phyloP scores from a whole-genome alignment of 1,140 invertebrate genomes.

The Daktulosphaira vitifoliae region DNA sequence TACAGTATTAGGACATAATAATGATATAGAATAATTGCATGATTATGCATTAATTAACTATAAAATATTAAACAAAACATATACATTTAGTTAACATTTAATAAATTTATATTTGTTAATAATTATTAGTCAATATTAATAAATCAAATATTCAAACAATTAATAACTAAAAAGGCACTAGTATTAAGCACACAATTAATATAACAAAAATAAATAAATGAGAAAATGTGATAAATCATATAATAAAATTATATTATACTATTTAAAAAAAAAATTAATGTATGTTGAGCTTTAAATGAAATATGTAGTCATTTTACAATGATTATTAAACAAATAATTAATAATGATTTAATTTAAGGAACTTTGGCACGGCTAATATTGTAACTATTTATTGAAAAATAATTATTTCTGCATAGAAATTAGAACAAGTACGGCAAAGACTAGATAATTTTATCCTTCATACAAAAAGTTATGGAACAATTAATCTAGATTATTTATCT shows the following conservation, averaged over 20 bases:
- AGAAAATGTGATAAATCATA: background rate
- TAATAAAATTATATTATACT: background rate
- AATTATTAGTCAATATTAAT: conserved; percentile 31
- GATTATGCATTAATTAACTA: background rate
- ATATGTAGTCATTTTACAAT: conserved; percentile 26
- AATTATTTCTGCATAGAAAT: background rate
- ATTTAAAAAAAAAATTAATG: no score
- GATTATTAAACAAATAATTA: conserved; percentile 5
- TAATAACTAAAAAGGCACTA: conserved; percentile 33
- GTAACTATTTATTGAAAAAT: conserved; percentile 1
- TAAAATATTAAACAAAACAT: conserved; percentile 23
- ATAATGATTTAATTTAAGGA: conserved; percentile 27
- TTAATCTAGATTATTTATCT: conserved; percentile 11
- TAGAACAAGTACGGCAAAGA: conserved; percentile 9
- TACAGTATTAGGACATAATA: conserved; percentile 18
- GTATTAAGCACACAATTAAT: conserved; percentile 12
- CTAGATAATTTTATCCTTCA: conserved; percentile 17
- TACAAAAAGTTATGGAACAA: conserved; percentile 1
- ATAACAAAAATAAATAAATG: conserved; percentile 20
- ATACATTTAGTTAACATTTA: conserved; percentile 30
- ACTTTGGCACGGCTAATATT: conserved; percentile 27
- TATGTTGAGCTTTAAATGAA: conserved; percentile 23
- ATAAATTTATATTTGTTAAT: conserved; percentile 26
- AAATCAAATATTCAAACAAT: conserved; percentile 22
- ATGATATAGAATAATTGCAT: conserved; percentile 5